These are phyloP conservation scores for Oceanites oceanicus DNA, from an alignment of 2,113 vertebrate species.

Conservation along the genomic window DNA sequence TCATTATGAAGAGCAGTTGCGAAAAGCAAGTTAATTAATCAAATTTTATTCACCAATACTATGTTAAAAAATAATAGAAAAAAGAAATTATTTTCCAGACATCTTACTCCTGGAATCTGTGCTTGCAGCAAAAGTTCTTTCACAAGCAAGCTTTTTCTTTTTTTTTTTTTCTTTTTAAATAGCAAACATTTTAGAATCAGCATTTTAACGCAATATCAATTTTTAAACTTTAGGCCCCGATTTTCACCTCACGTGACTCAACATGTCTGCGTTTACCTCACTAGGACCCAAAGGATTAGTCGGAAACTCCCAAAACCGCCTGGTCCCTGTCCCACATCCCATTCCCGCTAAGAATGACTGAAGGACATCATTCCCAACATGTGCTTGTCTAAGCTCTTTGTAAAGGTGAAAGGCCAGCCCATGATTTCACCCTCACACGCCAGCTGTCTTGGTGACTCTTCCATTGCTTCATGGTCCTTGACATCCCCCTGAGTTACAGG, in stretches of 20 bases:
- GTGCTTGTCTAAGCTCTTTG: background rate
- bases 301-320: background rate
- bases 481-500: background rate
- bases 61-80: background rate
- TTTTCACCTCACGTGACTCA: background rate
- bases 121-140: background rate
- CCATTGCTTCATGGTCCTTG: background rate
- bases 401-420: background rate
- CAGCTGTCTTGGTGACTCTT: background rate
- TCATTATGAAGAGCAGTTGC: background rate
- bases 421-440: fast-evolving
- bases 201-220: background rate
- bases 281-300: background rate
- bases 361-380: background rate
- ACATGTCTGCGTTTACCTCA: background rate
- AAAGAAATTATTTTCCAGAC: background rate
- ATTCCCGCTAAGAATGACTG: background rate
- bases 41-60: background rate
- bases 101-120: background rate
- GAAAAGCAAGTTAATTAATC: background rate
- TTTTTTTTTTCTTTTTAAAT: background rate
- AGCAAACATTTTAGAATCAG: background rate
- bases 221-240: background rate
- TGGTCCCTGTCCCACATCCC: background rate
- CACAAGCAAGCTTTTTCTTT: background rate